Conservation (phyloP, 2,797 vertebrate genomes). For the Enteromius argenteus region DNA sequence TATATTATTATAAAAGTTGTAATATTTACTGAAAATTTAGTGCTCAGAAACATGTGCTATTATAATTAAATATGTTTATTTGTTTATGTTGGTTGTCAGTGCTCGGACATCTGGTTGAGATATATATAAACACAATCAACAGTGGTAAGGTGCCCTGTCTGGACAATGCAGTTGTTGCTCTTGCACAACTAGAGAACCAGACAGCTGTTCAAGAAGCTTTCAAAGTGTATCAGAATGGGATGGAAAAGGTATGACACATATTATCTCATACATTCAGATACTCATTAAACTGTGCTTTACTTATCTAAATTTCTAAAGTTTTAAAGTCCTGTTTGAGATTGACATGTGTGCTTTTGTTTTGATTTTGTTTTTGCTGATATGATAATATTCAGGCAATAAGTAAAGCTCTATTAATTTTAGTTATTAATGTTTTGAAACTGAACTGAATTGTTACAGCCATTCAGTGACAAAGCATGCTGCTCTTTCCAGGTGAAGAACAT, state of each 20-base stretch:
- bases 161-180: slow-evolving; percentile 64
- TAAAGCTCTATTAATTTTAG: not conserved
- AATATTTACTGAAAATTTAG: not conserved
- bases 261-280: not conserved
- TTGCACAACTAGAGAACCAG: slow-evolving; percentile 68
- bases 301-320: not conserved
- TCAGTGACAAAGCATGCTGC: not conserved
- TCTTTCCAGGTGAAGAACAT: slow-evolving; percentile 40
- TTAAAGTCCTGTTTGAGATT: too few species aligned
- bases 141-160: slow-evolving; percentile 66
- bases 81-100: slow-evolving; percentile 55
- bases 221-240: slow-evolving; percentile 61
- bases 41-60: not conserved
- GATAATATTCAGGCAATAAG: not conserved
- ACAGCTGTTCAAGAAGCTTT: slow-evolving; percentile 57
- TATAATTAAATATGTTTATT: not conserved
- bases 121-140: slow-evolving; percentile 67
- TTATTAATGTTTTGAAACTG: not conserved
- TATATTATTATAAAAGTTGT: too few species aligned
- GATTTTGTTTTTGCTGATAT: too few species aligned
- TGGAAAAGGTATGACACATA: slow-evolving; percentile 50
- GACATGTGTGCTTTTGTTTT: too few species aligned
- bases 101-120: slow-evolving; percentile 63
- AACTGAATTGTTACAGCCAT: not conserved
- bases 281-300: not conserved